Conservation (phyloP, 2,888 invertebrate species). For the Hylaea fasciaria region DNA sequence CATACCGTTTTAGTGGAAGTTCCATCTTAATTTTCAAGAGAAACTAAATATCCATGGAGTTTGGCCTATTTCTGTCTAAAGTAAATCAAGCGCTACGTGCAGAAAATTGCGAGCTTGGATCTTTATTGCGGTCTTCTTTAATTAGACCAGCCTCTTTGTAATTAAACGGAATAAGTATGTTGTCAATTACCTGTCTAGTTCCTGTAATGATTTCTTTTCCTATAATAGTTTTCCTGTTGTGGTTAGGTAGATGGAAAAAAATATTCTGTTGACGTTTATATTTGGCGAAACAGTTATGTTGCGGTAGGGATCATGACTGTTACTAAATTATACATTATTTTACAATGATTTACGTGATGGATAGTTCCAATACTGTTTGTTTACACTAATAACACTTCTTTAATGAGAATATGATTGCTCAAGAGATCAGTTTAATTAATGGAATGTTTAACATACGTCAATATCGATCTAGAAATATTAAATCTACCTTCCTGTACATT, state of each 20-base stretch:
- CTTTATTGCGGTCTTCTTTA: not conserved
- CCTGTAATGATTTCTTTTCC: too few relatives aligned
- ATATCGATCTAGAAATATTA: slow-evolving; percentile 24
- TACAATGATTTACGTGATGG: not conserved
- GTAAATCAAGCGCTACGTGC: slow-evolving; percentile 13
- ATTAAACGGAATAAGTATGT: not conserved
- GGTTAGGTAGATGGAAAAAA: too few relatives aligned
- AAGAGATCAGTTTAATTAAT: slow-evolving; percentile 18
- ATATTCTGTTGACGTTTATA: too few relatives aligned
- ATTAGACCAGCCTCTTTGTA: not conserved
- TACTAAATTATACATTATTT: too few relatives aligned
- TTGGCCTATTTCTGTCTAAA: not conserved
- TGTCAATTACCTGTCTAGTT: not conserved
- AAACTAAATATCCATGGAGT: not conserved
- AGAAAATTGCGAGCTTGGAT: slow-evolving; percentile 16
- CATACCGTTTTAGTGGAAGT: not conserved
- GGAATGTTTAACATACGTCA: slow-evolving; percentile 26
- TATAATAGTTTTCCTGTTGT: too few relatives aligned
- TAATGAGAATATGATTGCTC: slow-evolving; percentile 28
- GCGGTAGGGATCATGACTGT: too few relatives aligned
- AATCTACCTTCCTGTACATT: not conserved
- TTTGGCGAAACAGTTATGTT: too few relatives aligned
- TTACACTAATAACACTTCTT: slow-evolving; percentile 11
- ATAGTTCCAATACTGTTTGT: slow-evolving; percentile 13
- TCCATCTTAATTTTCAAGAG: not conserved